A percentile compares a stretch with the other conserved stretches of the same genome.
These are phyloP conservation scores for Hafferia zeledoni DNA, from an alignment of 2,797 vertebrate genomes.

Conservation along the genomic window DNA sequence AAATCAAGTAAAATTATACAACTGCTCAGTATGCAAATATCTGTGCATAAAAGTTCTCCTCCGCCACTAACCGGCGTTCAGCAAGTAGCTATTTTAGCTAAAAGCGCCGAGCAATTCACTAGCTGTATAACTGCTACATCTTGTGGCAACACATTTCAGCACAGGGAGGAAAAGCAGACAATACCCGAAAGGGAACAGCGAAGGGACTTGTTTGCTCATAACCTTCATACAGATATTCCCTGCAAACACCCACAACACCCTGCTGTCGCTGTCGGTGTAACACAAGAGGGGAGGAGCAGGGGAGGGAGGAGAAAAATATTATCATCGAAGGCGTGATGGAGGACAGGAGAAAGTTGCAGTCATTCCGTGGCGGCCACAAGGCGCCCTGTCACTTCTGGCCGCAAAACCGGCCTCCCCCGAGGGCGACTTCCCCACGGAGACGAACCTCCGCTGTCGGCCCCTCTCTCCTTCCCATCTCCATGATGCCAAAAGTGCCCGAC, in stretches of 20 bases:
- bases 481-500: slow-evolving; percentile 71
- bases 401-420: neutral
- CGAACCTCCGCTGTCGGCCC: slow-evolving; percentile 39
- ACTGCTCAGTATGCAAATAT: slow-evolving; percentile 14
- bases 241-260: slow-evolving; percentile 77
- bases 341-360: slow-evolving; percentile 80
- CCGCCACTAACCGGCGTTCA: slow-evolving; percentile 3
- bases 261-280: slow-evolving; percentile 72
- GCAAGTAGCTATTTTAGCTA: slow-evolving; percentile 67
- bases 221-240: slow-evolving; percentile 75
- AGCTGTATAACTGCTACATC: slow-evolving; percentile 81
- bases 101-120: slow-evolving; percentile 58
- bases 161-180: slow-evolving; percentile 73
- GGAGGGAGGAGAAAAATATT: slow-evolving; percentile 64
- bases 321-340: slow-evolving; percentile 72
- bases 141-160: slow-evolving; percentile 75
- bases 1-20: slow-evolving; percentile 46
- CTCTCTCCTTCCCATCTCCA: slow-evolving; percentile 57
- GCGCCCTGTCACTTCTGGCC: slow-evolving; percentile 68
- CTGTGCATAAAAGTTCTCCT: slow-evolving; percentile 52
- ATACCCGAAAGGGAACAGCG: slow-evolving; percentile 73
- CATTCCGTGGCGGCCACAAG: slow-evolving; percentile 67
- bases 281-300: slow-evolving; percentile 73
- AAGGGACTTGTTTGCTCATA: slow-evolving; percentile 74
- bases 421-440: slow-evolving; percentile 33